Base-by-base conservation (phyloP, 2,888 invertebrate genomes). In the Rhorus exstirpatorius region DNA sequence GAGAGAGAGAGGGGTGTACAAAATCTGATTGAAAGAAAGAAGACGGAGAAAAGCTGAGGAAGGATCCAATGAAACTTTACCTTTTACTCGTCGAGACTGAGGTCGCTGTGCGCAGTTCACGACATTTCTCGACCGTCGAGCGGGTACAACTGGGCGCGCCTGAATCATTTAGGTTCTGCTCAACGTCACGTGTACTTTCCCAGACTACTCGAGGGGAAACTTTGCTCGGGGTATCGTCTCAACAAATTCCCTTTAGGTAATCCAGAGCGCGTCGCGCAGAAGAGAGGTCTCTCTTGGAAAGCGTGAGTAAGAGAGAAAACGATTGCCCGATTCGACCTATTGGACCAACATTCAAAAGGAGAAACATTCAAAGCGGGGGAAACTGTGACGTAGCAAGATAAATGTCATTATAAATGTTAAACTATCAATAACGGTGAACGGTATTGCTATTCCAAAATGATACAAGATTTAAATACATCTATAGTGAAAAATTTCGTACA, bases 181-280 rank as follows among this genome's bases (percentile, higher is more conserved):
- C 71, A 79, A 82, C 82, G 82, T 82, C 82, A 82, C 82, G 71
- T 82, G 82, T 79, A 82, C 70, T 65, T 82, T 82, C 82, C 79
- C 82, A 82, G 82, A 82, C 79, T 75, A 58, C 71, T 67, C 70
- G 58, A 41, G 58, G 51, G 44, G 63, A 60, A 65, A 71, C 79
- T 82, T 82, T 75, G 53, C 71, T 79, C 71, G 46, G 51, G 71
- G 75, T 71, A 75, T 82, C 70, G 79, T 82, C 82, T 76, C 75
- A 75, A 75, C 70, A 44, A 79, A 79, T 82, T 79, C 71, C 71
- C 82, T 82, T 76, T 79, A 75, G 79, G 82, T 79, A 79, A 79
- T 82, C 75, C 63, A 38, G 46, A 17, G 24, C 49, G 58, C 55
- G 31, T 55, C 17, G 68, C 55, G 65, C 19, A 24, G 41, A 65